phyloP scores from a whole-genome alignment of 2,797 vertebrate species.

The Protosalanx chinensis region DNA sequence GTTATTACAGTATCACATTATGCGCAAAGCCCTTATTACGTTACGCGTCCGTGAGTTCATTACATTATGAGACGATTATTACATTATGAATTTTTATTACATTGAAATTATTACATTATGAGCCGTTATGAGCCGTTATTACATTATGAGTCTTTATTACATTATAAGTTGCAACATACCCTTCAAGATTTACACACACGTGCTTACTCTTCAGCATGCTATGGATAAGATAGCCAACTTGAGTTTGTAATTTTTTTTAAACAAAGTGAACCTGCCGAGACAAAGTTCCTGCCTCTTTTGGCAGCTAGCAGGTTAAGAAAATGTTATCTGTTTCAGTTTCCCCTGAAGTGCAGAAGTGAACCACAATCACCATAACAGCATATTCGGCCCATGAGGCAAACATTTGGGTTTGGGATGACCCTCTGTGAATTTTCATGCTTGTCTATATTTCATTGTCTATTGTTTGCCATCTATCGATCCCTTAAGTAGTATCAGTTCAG shows the following conservation, averaged over 20 bases:
- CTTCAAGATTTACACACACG: constrained; percentile 37
- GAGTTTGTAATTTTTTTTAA: neutral
- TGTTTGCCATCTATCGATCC: constrained; percentile 54
- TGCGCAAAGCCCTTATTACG: no score
- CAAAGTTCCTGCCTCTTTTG: neutral
- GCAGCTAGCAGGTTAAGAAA: no score
- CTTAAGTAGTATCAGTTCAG: constrained; percentile 45
- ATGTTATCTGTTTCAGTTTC: no score
- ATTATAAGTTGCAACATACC: no score
- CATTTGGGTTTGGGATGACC: neutral
- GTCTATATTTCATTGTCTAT: constrained; percentile 18
- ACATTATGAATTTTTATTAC: no score
- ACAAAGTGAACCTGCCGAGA: neutral
- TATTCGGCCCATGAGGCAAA: neutral
- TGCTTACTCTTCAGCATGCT: constrained; percentile 21
- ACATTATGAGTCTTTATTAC: no score
- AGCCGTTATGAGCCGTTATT: no score
- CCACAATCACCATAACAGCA: neutral
- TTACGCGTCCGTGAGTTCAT: no score
- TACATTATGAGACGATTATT: no score
- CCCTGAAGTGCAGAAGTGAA: neutral
- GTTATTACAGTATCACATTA: no score
- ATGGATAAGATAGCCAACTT: neutral
- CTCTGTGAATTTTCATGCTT: constrained; percentile 29
- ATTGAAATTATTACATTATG: no score